These are phyloP conservation scores for Hesperia comma DNA, from an alignment of 2,888 invertebrate species.

Conservation along the genomic window DNA sequence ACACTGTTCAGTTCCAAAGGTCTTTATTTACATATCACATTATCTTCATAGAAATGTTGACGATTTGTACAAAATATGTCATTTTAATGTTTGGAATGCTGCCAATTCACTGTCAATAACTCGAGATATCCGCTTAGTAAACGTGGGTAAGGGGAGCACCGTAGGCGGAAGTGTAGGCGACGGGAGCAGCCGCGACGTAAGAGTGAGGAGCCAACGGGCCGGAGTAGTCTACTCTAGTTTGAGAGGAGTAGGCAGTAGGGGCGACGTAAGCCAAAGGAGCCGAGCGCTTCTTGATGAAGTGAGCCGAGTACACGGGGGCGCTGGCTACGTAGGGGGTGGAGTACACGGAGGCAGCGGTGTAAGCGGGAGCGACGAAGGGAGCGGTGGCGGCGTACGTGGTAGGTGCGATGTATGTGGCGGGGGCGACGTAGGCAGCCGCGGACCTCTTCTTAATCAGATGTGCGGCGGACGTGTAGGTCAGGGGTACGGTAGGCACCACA, in stretches of 20 bases:
- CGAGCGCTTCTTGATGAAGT: conserved; percentile 40
- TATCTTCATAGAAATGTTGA: conserved; percentile 1
- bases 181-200: conserved; percentile 42
- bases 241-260: conserved; percentile 53
- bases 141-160: conserved; percentile 3
- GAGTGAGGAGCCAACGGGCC: conserved; percentile 50
- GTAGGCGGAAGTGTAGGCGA: conserved; percentile 20
- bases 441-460: conserved; percentile 66
- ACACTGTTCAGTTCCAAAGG: conserved; percentile 11
- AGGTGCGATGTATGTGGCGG: conserved; percentile 50
- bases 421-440: conserved; percentile 47
- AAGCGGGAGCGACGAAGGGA: conserved; percentile 28
- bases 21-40: conserved; percentile 27
- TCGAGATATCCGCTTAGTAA: neutral
- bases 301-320: conserved; percentile 36
- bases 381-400: conserved; percentile 50
- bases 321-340: conserved; percentile 50
- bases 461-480: conserved; percentile 42
- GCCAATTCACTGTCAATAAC: neutral
- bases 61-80: conserved; percentile 5
- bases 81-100: conserved; percentile 3
- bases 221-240: conserved; percentile 56
- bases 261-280: conserved; percentile 51
- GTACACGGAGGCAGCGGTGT: conserved; percentile 45
- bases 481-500: conserved; percentile 50